Evolutionary conservation across 2,113 vertebrate genomes (phyloP).

Genomic region (Syngnathus typhle): DNA sequence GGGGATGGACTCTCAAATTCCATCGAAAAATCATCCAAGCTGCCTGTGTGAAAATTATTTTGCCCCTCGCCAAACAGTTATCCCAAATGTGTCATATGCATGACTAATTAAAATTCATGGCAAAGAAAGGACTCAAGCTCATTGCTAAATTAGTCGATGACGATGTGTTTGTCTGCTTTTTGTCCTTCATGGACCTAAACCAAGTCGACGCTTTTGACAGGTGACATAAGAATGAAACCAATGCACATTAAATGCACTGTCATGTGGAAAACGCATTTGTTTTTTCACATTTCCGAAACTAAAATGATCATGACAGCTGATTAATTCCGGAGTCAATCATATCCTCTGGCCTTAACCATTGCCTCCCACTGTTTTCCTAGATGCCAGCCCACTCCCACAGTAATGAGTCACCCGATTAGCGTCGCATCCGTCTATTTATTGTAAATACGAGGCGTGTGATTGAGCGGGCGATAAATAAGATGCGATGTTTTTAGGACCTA

Average conservation of each 20-base stretch:
- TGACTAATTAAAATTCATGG: neutral
- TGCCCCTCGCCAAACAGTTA: neutral
- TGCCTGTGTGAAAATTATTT: neutral
- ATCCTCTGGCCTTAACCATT: constrained; percentile 3
- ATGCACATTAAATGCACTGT: constrained; percentile 19
- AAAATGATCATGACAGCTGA: constrained; percentile 39
- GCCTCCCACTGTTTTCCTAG: constrained; percentile 12
- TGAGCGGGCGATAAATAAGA: constrained; percentile 30
- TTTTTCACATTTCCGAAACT: constrained; percentile 14
- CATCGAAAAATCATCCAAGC: neutral
- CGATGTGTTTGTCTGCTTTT: neutral
- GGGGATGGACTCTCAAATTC: no score
- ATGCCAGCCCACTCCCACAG: neutral
- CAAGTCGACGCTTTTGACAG: constrained; percentile 10
- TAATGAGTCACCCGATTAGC: constrained; percentile 42
- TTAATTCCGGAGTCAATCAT: constrained; percentile 40
- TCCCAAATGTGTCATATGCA: neutral
- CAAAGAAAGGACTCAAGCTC: neutral
- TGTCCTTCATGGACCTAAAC: neutral
- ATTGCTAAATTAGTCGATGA: neutral
- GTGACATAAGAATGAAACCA: neutral
- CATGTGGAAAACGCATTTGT: constrained; percentile 10
- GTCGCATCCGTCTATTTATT: constrained; percentile 13
- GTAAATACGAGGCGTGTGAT: constrained; percentile 48
- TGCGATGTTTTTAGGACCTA: constrained; percentile 8